Evolutionary conservation across 2,888 invertebrate genomes (phyloP), one percentile per base, ranked within the genome.

Genomic region (Pseudococcus longispinus): DNA sequence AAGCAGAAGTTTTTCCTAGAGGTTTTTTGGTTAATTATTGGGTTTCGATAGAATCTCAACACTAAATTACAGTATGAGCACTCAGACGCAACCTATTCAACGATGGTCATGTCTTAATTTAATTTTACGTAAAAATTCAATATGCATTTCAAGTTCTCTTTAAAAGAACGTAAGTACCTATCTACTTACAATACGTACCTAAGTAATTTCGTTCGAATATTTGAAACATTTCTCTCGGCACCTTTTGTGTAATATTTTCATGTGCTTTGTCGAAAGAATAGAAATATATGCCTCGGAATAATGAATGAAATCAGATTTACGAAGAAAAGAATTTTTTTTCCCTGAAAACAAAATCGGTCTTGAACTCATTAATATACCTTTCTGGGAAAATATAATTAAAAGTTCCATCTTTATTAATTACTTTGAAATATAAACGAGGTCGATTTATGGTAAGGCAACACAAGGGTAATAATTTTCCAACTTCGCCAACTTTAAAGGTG

Each of bases 371-470:
- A 65, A 65, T 65, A 70, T 70, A 70, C 29, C 70, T 70, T 70
- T 29, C 70, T 70, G 15, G 70, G 37, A 26, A 29, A 70, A 70
- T 29, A 70, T 29, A 70, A 70, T 70, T 70, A 70, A 70, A 70
- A 70, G 70, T 70, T 70, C 29, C 18, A 70, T 29, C 70, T 70
- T 70, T 70, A 70, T 70, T 70, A 70, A 70, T 70, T 70, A 70
- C 70, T 70, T 70, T 70, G 18, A 70, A 70, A 70, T 70, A 70
- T 29, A 29, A 70, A 70, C 32, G 70, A 70, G 70, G 70, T 29
- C 70, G 70, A 70, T 70, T 29, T 70, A 70, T 70, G 29, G 70
- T 18, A 29, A 26, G 18, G 70, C 29, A 70, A 70, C 18, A 70
- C 23, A 70, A 18, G 26, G 32, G 29, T 70, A 29, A 70, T 70